Evolutionary conservation across 2,113 vertebrate genomes (phyloP), one percentile per base, ranked within the genome.

Genomic region (Trinectes maculatus): DNA sequence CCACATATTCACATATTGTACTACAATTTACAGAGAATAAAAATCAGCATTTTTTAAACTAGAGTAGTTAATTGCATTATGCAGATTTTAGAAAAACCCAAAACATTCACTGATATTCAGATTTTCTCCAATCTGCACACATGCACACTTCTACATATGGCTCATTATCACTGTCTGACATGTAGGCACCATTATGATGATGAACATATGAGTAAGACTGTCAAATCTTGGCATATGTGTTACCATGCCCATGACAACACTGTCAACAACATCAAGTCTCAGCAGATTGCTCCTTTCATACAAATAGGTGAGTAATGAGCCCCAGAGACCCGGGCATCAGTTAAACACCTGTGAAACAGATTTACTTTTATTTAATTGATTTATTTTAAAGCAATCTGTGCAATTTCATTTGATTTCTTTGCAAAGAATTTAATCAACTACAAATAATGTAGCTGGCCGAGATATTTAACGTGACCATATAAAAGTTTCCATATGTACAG

Each of bases 151-250:
- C n/a, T 4, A 8, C 34, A 56, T 19, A 31, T 5, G 6, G 19
- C 24, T 36, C 11, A 12, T 52, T 18, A 40, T 31, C 36, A 37
- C 47, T 46, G 34, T 42, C 12, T 21, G 36, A 65, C 22, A 55
- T 31, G 4, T n/a, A 18, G 8, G 11, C n/a, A 5, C 10, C 11
- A 48, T 31, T 18, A 8, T n/a, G 25, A 22, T 37, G n/a, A 31
- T 60, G 36, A 55, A 40, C 26, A 44, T 36, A 40, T 55, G 62
- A 58, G 24, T 55, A n/a, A 62, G 22, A 13, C 36, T 19, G 19
- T 42, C 19, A 53, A 25, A 37, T 48, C 25, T 22, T 59, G 9
- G 37, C 24, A 15, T n/a, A n/a, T 6, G 29, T 13, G 11, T 63
- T 42, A 24, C 31, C 19, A 12, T 66, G 60, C n/a, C 10, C 3